Evolutionary conservation across 2,888 invertebrate species (phyloP), one percentile per base, ranked within the genome.

Genomic region (Psylliodes chrysocephalus): DNA sequence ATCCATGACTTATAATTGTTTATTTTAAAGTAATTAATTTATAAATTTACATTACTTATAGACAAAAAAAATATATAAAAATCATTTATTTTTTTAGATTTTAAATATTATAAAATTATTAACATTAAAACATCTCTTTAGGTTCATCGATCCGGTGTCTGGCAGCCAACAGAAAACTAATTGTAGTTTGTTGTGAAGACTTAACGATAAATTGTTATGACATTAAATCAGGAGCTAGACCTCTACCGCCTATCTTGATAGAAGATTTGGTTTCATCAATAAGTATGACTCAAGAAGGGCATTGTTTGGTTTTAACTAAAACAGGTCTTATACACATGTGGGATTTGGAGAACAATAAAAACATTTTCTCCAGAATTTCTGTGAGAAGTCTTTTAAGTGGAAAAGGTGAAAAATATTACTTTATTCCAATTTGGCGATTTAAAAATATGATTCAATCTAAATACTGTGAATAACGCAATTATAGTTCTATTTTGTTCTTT

Each of bases 121-220:
- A n/a, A n/a, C n/a, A n/a, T n/a, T n/a, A n/a, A n/a, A n/a, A n/a
- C 30, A 10, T 35, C 35, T 25, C 70, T 70, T 40, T 80, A 85
- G 89, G 89, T 0, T 86, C 87, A 0, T 78, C 85, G 0, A 87
- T 89, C 72, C 83, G 86, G 74, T 89, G 88, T 70, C 82, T 89
- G 22, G 85, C 87, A 63, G 88, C 87, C 66, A 87, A 87, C 77
- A 84, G 86, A 64, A 85, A 86, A 70, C 84, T 88, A 75, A 84
- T 87, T 51, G 85, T 87, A 74, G 88, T 87, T 52, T 85, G 89
- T 68, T 91, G 91, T 81, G 88, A 88, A 66, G 91, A 93, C 84
- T 84, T 86, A 46, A 85, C 88, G 46, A 83, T 92, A 71, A 89
- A 90, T 79, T 84, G 87, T 30, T 88, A 90, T 80, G 81, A 84